A percentile compares a stretch with the other conserved stretches of the same genome.
Conservation (phyloP, 2,113 vertebrate species). For the Dipodomys merriami region DNA sequence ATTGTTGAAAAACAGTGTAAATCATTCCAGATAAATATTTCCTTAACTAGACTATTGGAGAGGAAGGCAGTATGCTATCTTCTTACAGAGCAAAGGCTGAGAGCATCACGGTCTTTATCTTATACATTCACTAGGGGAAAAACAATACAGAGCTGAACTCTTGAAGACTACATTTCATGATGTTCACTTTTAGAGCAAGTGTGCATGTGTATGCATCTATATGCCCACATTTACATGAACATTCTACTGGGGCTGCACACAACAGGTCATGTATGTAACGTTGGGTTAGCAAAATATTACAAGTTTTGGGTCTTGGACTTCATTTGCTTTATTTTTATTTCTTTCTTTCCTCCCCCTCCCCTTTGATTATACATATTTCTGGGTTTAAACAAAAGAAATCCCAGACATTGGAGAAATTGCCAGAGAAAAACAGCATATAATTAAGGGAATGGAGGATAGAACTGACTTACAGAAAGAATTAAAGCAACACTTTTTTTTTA, state of each 20-base stretch:
- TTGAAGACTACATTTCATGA: not conserved
- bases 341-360: no score
- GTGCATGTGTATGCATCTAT: no score
- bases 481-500: conserved; percentile 76
- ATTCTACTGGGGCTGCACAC: no score
- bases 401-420: conserved; percentile 68
- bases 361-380: conserved; percentile 14
- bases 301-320: not conserved
- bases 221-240: not conserved
- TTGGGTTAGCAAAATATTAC: not conserved
- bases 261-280: not conserved
- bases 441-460: conserved; percentile 76
- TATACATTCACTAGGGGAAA: not conserved
- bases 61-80: not conserved
- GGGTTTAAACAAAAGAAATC: not conserved
- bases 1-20: conserved; percentile 1
- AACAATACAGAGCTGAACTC: not conserved
- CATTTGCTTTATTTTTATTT: not conserved
- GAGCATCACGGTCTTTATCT: not conserved
- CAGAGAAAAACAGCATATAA: conserved; percentile 71
- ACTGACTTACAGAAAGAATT: conserved; percentile 77
- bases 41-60: not conserved
- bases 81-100: not conserved
- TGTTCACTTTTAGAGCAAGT: not conserved
- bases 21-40: not conserved